These are phyloP conservation scores for Ricordea florida DNA, from an alignment of 92 coral and sea anemone genomes.

Conservation along the genomic window DNA sequence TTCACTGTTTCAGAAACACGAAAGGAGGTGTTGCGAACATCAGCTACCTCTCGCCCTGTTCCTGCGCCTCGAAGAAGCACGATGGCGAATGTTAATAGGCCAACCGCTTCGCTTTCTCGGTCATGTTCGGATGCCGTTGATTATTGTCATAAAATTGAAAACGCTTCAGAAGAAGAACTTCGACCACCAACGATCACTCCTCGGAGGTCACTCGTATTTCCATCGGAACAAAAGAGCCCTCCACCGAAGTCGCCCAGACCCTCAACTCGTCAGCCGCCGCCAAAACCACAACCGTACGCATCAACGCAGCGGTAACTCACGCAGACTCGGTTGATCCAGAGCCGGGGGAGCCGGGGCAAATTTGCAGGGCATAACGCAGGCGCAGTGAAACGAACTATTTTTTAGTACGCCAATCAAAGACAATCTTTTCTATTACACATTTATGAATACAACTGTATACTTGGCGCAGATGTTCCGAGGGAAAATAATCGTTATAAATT, in stretches of 20 bases:
- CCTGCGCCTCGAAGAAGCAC: slow-evolving; percentile 24
- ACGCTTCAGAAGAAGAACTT: not conserved
- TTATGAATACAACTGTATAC: no score
- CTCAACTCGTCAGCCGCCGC: no score
- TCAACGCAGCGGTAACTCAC: no score
- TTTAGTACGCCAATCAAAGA: no score
- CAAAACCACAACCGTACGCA: no score
- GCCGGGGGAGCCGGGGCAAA: not conserved
- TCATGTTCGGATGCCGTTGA: slow-evolving; percentile 8
- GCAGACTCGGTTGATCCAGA: no score
- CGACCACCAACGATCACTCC: not conserved
- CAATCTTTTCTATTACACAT: no score
- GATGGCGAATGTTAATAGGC: not conserved
- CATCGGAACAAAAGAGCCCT: not conserved
- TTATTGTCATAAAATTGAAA: not conserved
- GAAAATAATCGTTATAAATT: no score
- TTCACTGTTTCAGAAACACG: not conserved
- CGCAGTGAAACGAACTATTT: slow-evolving; percentile 31
- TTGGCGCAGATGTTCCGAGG: no score
- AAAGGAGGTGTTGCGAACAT: not conserved
- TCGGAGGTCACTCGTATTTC: not conserved
- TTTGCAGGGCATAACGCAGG: not conserved
- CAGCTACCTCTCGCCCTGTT: slow-evolving; percentile 22
- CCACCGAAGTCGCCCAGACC: not conserved
- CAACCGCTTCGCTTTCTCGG: not conserved